phyloP scores from a whole-genome alignment of 30 jellyfish, hydroid and myxozoan genomes.

The Pseudorhiza aurosa region DNA sequence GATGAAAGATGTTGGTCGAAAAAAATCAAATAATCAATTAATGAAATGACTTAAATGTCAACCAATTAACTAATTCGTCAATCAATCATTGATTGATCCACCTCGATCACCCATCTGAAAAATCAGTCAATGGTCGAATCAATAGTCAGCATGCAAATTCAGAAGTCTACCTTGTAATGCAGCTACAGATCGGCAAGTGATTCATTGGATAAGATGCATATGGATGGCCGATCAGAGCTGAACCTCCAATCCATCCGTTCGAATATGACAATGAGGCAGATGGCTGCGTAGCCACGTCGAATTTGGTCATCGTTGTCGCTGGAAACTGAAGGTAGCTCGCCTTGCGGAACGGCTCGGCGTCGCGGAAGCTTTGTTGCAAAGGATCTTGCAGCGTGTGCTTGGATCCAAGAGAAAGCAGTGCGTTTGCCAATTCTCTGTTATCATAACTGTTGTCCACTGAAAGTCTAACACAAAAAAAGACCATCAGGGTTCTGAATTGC shows the following conservation, averaged over 20 bases:
- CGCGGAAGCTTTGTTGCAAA: not conserved
- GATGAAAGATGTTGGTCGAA: no score
- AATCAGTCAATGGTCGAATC: no score
- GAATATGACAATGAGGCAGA: constrained; percentile 12
- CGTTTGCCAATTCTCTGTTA: constrained; percentile 56
- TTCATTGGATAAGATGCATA: constrained; percentile 28
- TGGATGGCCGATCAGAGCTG: constrained; percentile 40
- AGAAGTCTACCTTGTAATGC: constrained; percentile 36
- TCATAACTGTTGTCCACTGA: constrained; percentile 14
- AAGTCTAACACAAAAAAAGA: no score
- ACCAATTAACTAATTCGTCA: no score
- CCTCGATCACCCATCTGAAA: no score
- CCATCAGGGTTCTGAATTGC: no score
- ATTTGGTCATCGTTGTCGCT: not conserved
- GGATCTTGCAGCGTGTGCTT: constrained; percentile 14
- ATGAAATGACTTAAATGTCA: no score
- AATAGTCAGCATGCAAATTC: no score
- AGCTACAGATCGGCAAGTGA: constrained; percentile 46
- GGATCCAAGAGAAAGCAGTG: constrained; percentile 45
- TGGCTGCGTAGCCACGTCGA: not conserved
- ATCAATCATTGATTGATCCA: no score
- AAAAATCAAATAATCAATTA: no score
- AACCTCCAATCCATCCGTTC: constrained; percentile 42
- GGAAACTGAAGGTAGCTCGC: constrained; percentile 2
- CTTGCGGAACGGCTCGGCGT: not conserved